Percentiles rank a stretch among this genome's conserved stretches.
Evolutionary conservation across 2,888 invertebrate species (phyloP).

Genomic region (Iselma pallidipennis): DNA sequence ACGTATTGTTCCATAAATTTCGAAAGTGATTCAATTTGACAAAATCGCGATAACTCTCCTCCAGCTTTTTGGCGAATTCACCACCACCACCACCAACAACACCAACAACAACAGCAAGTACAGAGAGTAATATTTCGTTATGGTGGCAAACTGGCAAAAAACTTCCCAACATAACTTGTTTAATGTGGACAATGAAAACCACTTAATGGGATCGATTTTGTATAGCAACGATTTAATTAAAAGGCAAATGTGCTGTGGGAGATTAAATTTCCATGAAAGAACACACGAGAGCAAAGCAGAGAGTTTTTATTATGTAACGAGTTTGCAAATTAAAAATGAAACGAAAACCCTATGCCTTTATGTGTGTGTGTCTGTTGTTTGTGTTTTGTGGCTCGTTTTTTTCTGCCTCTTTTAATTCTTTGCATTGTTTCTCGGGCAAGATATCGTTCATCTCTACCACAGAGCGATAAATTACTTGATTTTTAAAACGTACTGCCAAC

Average conservation of each 20-base stretch:
- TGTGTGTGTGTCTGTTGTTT: neutral
- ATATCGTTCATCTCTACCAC: neutral
- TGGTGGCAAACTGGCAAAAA: neutral
- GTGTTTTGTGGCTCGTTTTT: neutral
- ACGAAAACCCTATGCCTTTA: neutral
- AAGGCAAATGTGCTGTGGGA: conserved; percentile 22
- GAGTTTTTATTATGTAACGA: conserved; percentile 13
- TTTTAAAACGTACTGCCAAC: neutral
- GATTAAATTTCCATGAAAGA: conserved; percentile 26
- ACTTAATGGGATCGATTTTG: conserved; percentile 26
- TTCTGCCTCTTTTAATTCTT: neutral
- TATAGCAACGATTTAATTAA: conserved; percentile 26
- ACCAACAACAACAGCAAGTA: neutral
- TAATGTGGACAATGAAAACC: conserved; percentile 27
- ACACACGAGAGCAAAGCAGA: conserved; percentile 6
- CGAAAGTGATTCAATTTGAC: neutral
- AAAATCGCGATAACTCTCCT: neutral
- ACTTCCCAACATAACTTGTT: conserved; percentile 15
- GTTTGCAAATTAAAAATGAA: conserved; percentile 17
- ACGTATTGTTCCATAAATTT: neutral
- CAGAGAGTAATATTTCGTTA: neutral
- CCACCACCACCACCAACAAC: too few relatives aligned
- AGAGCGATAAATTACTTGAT: neutral
- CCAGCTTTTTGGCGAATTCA: neutral
- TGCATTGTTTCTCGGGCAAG: neutral